phyloP scores from a whole-genome alignment of 2,797 vertebrate species.

The Yasuhikotakia modesta region DNA sequence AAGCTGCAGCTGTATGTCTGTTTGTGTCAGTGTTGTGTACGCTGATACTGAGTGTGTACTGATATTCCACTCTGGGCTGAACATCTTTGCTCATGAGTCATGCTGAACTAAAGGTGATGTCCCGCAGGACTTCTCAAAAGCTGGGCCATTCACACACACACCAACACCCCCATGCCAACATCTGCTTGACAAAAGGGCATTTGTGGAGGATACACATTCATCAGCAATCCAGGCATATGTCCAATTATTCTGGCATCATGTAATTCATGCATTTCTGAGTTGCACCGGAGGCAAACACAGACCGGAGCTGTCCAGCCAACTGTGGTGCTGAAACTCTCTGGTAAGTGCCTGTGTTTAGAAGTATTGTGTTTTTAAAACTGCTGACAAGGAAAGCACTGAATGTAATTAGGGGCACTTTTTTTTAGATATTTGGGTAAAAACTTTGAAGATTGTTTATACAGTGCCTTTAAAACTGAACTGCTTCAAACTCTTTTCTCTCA shows the following conservation, averaged over 20 bases:
- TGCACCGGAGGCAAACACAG: neutral
- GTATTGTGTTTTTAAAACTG: neutral
- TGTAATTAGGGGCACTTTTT: neutral
- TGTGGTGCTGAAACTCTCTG: constrained; percentile 41
- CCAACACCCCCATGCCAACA: constrained; percentile 34
- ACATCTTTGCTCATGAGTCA: constrained; percentile 31
- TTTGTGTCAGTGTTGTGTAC: constrained; percentile 49
- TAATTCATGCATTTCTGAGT: constrained; percentile 12
- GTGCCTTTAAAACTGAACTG: too few relatives aligned
- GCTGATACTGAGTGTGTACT: constrained; percentile 41
- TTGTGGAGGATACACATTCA: constrained; percentile 42
- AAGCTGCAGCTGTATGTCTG: constrained; percentile 61
- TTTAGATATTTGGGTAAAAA: neutral
- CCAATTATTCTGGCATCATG: constrained; percentile 32
- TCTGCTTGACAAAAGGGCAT: constrained; percentile 39
- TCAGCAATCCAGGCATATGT: constrained; percentile 33
- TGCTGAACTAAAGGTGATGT: constrained; percentile 39
- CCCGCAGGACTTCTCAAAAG: constrained; percentile 28
- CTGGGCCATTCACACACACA: constrained; percentile 16
- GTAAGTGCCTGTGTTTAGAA: neutral
- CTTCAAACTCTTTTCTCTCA: too few relatives aligned
- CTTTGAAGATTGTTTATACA: too few relatives aligned
- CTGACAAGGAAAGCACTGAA: neutral
- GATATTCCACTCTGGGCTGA: constrained; percentile 31
- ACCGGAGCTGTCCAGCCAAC: constrained; percentile 43